Conservation (phyloP, 1,140 invertebrate genomes). For the Aphelenchoides besseyi region DNA sequence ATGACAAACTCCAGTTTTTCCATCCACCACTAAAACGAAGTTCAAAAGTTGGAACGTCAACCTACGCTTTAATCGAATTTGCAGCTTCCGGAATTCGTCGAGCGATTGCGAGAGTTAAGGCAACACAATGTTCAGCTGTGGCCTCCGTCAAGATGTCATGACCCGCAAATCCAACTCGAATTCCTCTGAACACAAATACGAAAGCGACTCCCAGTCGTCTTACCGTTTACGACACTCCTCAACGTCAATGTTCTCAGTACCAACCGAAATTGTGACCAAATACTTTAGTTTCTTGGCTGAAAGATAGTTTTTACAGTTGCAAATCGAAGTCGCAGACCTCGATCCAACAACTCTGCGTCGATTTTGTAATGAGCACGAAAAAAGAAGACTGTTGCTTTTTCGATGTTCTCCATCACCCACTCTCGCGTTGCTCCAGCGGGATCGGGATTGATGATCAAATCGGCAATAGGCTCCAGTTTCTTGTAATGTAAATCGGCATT, state of each 20-base stretch:
- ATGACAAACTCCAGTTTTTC: slow-evolving; percentile 77
- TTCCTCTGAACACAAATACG: slow-evolving; percentile 37
- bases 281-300: slow-evolving; percentile 15
- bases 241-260: slow-evolving; percentile 28
- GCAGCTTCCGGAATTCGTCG: slow-evolving; percentile 78
- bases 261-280: slow-evolving; percentile 30
- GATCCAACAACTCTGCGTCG: slow-evolving; percentile 22
- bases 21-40: slow-evolving; percentile 71
- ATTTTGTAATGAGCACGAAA: slow-evolving; percentile 18
- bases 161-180: slow-evolving; percentile 76
- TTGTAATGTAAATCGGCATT: slow-evolving; percentile 4
- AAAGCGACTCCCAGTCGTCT: slow-evolving; percentile 7
- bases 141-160: slow-evolving; percentile 85
- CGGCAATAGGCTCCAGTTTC: neutral
- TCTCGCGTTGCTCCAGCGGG: slow-evolving; percentile 1
- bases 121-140: slow-evolving; percentile 81
- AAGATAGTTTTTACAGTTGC: slow-evolving; percentile 5
- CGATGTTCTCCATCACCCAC: slow-evolving; percentile 26
- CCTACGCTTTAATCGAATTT: slow-evolving; percentile 69
- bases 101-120: slow-evolving; percentile 74
- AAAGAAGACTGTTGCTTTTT: slow-evolving; percentile 14
- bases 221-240: slow-evolving; percentile 25
- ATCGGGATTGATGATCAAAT: slow-evolving; percentile 12
- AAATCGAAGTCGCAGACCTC: slow-evolving; percentile 5
- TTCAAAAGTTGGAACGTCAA: neutral